Base-by-base conservation (phyloP, 2,888 invertebrate species). In the Frankliniella intonsa region DNA sequence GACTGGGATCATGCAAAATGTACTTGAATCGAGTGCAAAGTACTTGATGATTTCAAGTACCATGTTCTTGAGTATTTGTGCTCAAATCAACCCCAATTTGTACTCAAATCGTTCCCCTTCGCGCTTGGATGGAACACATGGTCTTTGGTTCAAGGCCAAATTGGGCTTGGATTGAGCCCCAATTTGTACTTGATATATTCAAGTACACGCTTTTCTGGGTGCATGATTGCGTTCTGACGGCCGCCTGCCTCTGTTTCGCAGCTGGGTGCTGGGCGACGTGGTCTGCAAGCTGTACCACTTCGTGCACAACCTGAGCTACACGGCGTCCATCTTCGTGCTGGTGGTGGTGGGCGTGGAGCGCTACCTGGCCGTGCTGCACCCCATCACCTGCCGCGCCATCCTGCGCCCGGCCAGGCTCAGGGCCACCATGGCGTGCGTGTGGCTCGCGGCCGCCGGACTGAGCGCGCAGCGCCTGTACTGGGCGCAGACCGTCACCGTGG, bases 231-330 rank as follows among this genome's bases (percentile, higher is more conserved):
- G 38, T 3, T 38, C 5, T 38, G 38, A 38, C 38, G 38, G 38
- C 38, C 38, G 38, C 38, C 50, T 85, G 38, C 38, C 50, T 85
- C 84, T 84, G 86, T 86, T 84, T 91, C 90, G 82, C 90, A 94
- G 94, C 86, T 95, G 95, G 95, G 92, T 93, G 82, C 92, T 95
- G 84, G 95, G 96, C 5, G 92, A 93, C 86, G 94, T 95, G 86
- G 90, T 97, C 84, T 97, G 97, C 89, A 95, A 95, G 88, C 93
- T 96, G 92, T 96, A 97, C 89, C 94, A 95, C 89, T 96, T 96
- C 87, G 93, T 96, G 27, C 94, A 96, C 87, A 94, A 95, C 19
- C 89, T 97, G 85, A 95, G 96, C 87, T 96, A 96, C 88, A 95
- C 96, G 1, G 95, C 96, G 1, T 96, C 97, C 27, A 95, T 96